Base-by-base conservation (phyloP, 2,797 vertebrate species). In the Peromyscus attwateri region DNA sequence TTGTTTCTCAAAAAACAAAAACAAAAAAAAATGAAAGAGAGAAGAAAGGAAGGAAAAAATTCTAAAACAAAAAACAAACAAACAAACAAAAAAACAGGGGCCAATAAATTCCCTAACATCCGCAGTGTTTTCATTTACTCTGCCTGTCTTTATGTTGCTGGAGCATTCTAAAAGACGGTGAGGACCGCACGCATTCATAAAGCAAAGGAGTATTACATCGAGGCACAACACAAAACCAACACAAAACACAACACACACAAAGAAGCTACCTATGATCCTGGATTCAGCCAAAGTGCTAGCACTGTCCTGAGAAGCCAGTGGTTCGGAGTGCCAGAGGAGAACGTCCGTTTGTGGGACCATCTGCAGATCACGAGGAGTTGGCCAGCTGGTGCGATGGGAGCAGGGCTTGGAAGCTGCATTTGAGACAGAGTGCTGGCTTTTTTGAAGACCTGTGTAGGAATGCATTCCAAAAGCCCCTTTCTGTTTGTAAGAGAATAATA, bases 141-240 rank as follows among this genome's bases (percentile, higher is more conserved):
- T 99, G 99, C 99, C 99, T 99, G 99, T 99, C 99, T 99, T 99
- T 99, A 99, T 99, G 99, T 99, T 99, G 99, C 99, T 99, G 99
- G 99, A 99, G 99, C 98, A 98, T 99, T 99, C 98, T 99, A 99
- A 99, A 98, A 99, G 99, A 99, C 98, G 98, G 98, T 98, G 99
- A 98, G 98, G 98, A 98, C 97, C 98, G 98, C 98, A 99, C 99
- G 99, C 99, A 99, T 98, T 99, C 98, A 98, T 98, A 98, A 98
- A 98, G 99, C 98, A 99, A 97, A 98, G 98, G 98, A 98, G 98
- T 98, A 98, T 98, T 98, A 98, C 98, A 98, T 98, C 98, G 79
- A 98, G 98, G 98, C 98, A 99, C 98, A 98, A 98, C 98, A 98
- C 96, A 98, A 93, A 98, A 98, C 97, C 97, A 96, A 98, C 96